Evolutionary conservation across 2,888 invertebrate species (phyloP), one percentile per base, ranked within the genome.

Genomic region (Baronia brevicornis): DNA sequence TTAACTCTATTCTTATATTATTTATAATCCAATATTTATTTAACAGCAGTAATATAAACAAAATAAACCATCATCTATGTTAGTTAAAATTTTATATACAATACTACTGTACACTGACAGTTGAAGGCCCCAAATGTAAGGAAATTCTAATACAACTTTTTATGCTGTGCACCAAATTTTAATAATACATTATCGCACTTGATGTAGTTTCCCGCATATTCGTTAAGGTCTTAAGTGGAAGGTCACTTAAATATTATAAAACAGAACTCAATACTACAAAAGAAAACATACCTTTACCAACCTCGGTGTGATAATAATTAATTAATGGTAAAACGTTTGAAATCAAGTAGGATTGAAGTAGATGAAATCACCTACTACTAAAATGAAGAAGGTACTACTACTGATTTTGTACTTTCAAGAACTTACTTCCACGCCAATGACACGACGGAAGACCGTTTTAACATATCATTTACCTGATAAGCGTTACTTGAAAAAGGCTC

Each of bases 191-290:
- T 17, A 31, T 12, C 24, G 12, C 35, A 24, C 28, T 33, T 39
- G 38, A 38, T 44, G 13, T 28, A 34, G 38, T 41, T 43, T 41
- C 41, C 36, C 28, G 42, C 33, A 39, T 35, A 44, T 47, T 47
- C 40, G 44, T 47, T 46, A 45, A 66, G 66, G 54, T 61, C 71
- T 70, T 62, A 57, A 56, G 41, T 10, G 48, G 61, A 55, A 79
- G 80, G 80, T 74, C 77, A 63, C 51, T 48, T 55, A 40, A 48
- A 62, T 65, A 51, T 74, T 77, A 77, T 77, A 78, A 62, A 78
- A 71, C 68, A 60, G 53, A 47, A 56, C 52, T 61, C 54, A 51
- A 41, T 54, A 55, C 57, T 44, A 59, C 55, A 62, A 62, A 21
- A 60, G 51, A 50, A 54, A 61, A 56, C 68, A 70, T 51, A 62